Evolutionary conservation across 2,797 vertebrate genomes (phyloP).

Genomic region (Erpetoichthys calabaricus): DNA sequence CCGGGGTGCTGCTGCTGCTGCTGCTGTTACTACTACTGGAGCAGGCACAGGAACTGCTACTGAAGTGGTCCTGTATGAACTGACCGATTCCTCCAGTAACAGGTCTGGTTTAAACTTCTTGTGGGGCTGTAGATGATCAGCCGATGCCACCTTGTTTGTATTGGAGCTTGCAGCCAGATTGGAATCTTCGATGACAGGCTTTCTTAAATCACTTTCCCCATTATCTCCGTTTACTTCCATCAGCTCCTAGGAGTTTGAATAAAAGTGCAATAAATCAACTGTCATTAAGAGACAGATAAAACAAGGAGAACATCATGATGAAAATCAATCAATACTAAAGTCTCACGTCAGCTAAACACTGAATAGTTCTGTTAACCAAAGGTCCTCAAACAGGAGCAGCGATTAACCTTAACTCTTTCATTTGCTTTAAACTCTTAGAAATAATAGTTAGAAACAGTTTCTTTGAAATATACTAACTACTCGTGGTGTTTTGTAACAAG

Average conservation of each 20-base stretch:
- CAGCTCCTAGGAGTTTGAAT: conserved; percentile 1
- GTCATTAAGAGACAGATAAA: too few species aligned
- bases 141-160: not conserved
- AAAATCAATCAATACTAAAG: too few species aligned
- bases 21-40: not conserved
- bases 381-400: too few species aligned
- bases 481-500: too few species aligned
- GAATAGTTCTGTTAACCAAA: too few species aligned
- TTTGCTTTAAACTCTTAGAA: too few species aligned
- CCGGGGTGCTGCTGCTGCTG: not conserved
- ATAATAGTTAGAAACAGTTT: too few species aligned
- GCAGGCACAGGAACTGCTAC: not conserved
- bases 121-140: not conserved
- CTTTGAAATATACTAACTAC: too few species aligned
- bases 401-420: too few species aligned
- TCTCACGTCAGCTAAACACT: too few species aligned
- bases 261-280: too few species aligned
- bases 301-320: too few species aligned
- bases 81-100: conserved; percentile 1
- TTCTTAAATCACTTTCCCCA: not conserved
- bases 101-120: conserved; percentile 1
- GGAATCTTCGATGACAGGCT: not conserved
- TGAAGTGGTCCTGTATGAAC: not conserved
- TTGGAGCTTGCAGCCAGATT: not conserved
- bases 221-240: conserved; percentile 5